Evolutionary conservation across 2,797 vertebrate species (phyloP).

Genomic region (Micromesistius poutassou): DNA sequence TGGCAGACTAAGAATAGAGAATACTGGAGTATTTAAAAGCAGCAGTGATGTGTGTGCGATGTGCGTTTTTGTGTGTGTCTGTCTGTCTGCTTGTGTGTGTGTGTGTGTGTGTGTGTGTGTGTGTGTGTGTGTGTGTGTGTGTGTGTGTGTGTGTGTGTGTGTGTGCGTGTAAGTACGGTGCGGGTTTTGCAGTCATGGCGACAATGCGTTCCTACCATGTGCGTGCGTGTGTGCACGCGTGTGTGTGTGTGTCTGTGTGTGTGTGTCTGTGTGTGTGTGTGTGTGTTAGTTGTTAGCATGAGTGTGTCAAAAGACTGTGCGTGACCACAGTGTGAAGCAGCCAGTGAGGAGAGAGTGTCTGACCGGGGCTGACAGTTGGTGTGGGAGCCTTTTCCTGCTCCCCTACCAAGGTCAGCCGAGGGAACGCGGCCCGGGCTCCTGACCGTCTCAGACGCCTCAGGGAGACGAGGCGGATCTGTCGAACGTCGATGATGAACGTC

Average conservation of each 20-base stretch:
- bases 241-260: conserved; percentile 7
- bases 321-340: conserved; percentile 47
- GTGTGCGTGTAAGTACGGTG: not conserved
- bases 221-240: too few species aligned
- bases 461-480: not conserved
- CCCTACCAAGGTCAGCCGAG: conserved; percentile 57
- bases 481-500: not conserved
- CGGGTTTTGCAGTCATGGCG: not conserved
- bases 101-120: conserved; percentile 12
- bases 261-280: conserved; percentile 17
- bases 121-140: conserved; percentile 3
- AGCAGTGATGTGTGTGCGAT: not conserved
- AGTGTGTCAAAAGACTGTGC: conserved; percentile 30
- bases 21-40: conserved; percentile 33
- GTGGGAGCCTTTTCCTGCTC: conserved; percentile 53
- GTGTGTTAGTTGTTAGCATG: not conserved
- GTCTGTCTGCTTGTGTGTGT: not conserved
- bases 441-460: not conserved
- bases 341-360: conserved; percentile 58
- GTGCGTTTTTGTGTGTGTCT: not conserved
- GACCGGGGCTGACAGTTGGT: conserved; percentile 60
- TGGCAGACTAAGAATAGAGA: not conserved
- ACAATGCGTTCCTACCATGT: not conserved
- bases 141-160: too few species aligned
- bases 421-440: conserved; percentile 30